These are phyloP conservation scores for Pachymerium ferrugineum DNA, from an alignment of 2,888 invertebrate species.

Conservation along the genomic window DNA sequence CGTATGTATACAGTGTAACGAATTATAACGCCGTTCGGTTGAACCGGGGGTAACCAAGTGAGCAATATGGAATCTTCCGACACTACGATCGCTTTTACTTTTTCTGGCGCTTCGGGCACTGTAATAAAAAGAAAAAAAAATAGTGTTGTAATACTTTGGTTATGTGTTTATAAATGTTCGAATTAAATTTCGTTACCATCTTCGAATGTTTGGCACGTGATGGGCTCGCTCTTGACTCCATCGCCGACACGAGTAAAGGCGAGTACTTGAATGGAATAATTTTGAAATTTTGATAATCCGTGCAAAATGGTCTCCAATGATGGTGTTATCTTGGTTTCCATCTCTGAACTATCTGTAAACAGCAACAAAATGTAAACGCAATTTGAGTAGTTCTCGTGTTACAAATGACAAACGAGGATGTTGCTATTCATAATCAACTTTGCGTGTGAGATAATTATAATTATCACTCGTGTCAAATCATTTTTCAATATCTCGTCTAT, in stretches of 20 bases:
- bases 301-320: slow-evolving; percentile 34
- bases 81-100: slow-evolving; percentile 46
- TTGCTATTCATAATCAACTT: too few species aligned
- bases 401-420: too few species aligned
- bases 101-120: slow-evolving; percentile 48
- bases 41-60: slow-evolving; percentile 78
- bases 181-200: slow-evolving; percentile 43
- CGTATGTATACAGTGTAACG: slow-evolving; percentile 68
- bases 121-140: slow-evolving; percentile 14
- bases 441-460: too few species aligned
- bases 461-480: too few species aligned
- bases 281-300: slow-evolving; percentile 46
- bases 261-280: slow-evolving; percentile 49
- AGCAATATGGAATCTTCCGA: slow-evolving; percentile 45
- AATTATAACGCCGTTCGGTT: slow-evolving; percentile 75
- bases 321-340: slow-evolving; percentile 34
- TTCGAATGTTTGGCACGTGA: slow-evolving; percentile 45
- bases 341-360: slow-evolving; percentile 29
- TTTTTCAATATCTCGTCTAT: too few species aligned
- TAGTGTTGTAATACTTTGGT: not conserved
- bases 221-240: slow-evolving; percentile 45
- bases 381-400: too few species aligned
- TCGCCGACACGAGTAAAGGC: slow-evolving; percentile 48
- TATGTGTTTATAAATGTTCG: not conserved
- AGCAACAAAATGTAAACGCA: not conserved